A percentile compares a stretch with the other conserved stretches of the same genome.
Conservation (phyloP, 2,797 vertebrate genomes). For the Ceryle rudis region DNA sequence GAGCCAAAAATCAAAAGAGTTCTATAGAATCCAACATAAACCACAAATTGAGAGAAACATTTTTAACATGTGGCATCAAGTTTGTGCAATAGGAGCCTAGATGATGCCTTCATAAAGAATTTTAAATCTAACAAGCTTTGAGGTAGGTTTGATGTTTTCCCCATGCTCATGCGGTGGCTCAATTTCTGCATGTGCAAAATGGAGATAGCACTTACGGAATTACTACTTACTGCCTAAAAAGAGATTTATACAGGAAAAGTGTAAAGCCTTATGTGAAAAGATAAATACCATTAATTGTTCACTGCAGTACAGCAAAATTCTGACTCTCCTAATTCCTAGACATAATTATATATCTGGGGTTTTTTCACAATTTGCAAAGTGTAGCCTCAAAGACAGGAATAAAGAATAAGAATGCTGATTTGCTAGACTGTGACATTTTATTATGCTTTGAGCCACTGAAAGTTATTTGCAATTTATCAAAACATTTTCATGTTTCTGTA, state of each 20-base stretch:
- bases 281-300: constrained; percentile 41
- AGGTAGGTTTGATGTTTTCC: neutral
- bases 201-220: neutral
- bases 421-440: constrained; percentile 26
- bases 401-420: neutral
- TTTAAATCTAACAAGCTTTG: neutral
- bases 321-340: neutral
- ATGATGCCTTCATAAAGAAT: neutral
- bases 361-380: neutral
- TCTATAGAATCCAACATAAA: neutral
- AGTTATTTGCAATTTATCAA: neutral
- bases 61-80: neutral
- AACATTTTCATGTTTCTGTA: neutral
- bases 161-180: neutral
- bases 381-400: neutral
- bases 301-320: neutral
- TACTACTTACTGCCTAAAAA: neutral
- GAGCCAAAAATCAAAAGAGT: neutral
- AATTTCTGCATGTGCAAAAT: neutral
- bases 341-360: neutral
- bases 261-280: constrained; percentile 7
- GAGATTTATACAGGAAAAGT: neutral
- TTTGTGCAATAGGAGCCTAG: neutral
- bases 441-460: neutral
- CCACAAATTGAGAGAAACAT: neutral